Evolutionary conservation across 1,140 invertebrate genomes (phyloP), one percentile per base, ranked within the genome.

Genomic region (Nasonia vitripennis): DNA sequence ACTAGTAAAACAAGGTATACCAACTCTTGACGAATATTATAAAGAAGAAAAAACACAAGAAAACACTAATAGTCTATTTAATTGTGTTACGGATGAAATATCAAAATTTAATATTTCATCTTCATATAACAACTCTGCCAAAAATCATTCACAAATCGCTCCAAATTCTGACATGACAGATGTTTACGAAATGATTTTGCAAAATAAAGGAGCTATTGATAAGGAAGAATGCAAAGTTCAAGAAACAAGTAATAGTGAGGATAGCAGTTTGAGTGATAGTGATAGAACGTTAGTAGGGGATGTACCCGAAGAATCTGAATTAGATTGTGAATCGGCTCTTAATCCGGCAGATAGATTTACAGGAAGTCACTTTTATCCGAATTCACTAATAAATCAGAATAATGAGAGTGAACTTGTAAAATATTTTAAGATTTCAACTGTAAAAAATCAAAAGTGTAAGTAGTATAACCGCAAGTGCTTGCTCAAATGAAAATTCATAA

Each of bases 241-340:
- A 51, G 81, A 87, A 71, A 74, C 96, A 87, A 97, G 96, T 91
- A 96, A 96, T 88, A 96, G 95, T 89, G 96, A 97, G 90, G 96
- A 97, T 90, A 96, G 96, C 88, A 96, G 96, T 89, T 93, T 97
- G 23, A 97, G 96, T 85, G 96, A 97, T 88, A 96, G 96, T 86
- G 96, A 97, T 91, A 94, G 95, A 86, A 96, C 96, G 2, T 90
- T 96, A 31, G 94, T 96, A 31, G 95, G 95, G 48, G 95, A 95
- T 86, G 93, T 94, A 55, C 94, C 94, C 34, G 94, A 95, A 88
- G 93, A 93, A 20, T 68, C 77, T n/a, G 67, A 78, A 70, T 31
- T 74, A 14, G 80, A 80, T 14, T 48, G 55, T 74, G 68, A 67
- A 84, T 71, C 20, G 20, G 34, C 37, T 12, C 27, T 71, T 17